Percentiles rank a stretch among this genome's conserved stretches.
Evolutionary conservation across 1,140 invertebrate species (phyloP).

Genomic region (Phortica variegata): DNA sequence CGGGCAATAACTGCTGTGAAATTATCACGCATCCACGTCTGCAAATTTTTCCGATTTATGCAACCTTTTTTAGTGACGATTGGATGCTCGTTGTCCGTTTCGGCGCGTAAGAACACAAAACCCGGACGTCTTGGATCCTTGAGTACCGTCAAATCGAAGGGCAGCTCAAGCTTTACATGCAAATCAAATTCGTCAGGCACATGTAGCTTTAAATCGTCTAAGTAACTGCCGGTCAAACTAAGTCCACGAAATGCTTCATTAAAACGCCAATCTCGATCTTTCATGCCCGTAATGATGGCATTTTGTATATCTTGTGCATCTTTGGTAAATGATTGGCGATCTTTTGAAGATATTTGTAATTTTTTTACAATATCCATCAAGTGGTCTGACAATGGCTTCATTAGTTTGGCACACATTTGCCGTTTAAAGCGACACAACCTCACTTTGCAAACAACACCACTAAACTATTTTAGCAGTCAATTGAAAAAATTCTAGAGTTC

Average conservation of each 20-base stretch:
- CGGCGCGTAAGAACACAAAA: constrained; percentile 10
- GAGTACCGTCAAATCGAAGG: constrained; percentile 5
- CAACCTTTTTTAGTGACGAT: constrained; percentile 2
- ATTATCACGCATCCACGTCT: constrained; percentile 20
- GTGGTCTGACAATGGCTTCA: no score
- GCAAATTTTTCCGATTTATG: constrained; percentile 17
- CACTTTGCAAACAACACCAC: no score
- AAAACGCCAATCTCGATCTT: constrained; percentile 14
- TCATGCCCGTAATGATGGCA: constrained; percentile 13
- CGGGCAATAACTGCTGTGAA: constrained; percentile 14
- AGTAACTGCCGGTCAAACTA: constrained; percentile 21
- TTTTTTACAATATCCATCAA: no score
- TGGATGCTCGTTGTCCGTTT: background rate
- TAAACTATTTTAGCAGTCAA: no score
- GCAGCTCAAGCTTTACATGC: constrained; percentile 12
- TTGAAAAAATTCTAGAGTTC: no score
- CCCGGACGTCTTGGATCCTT: background rate
- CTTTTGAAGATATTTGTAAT: background rate
- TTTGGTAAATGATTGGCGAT: constrained; percentile 5
- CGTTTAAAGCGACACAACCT: no score
- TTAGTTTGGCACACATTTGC: no score
- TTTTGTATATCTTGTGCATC: constrained; percentile 26
- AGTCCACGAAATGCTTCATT: constrained; percentile 15
- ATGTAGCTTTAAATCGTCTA: constrained; percentile 13
- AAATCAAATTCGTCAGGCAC: constrained; percentile 33